Evolutionary conservation across 2,113 vertebrate species (phyloP).

Genomic region (Leptodactylus fuscus): DNA sequence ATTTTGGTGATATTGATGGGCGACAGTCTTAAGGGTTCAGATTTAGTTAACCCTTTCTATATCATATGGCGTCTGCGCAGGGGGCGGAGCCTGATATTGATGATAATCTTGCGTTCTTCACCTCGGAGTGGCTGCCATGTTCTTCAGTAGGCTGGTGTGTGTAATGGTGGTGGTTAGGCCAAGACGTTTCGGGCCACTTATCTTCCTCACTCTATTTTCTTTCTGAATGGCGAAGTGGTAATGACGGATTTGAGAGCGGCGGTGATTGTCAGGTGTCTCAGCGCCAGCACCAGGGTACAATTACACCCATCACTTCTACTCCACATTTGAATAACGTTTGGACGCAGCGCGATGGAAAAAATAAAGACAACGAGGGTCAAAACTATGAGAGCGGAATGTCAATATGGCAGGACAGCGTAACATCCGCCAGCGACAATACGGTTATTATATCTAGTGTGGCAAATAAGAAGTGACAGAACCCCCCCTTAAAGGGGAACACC

Average conservation of each 20-base stretch:
- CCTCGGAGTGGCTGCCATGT: too few relatives aligned
- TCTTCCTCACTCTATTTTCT: slow-evolving; percentile 79
- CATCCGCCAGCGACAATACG: neutral
- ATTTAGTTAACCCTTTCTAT: neutral
- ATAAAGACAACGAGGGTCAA: slow-evolving; percentile 66
- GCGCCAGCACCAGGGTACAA: slow-evolving; percentile 78
- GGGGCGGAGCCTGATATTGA: slow-evolving; percentile 77
- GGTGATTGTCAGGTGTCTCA: slow-evolving; percentile 79
- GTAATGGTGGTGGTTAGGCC: too few relatives aligned
- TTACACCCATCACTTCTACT: slow-evolving; percentile 76
- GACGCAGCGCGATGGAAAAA: slow-evolving; percentile 76
- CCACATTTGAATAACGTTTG: slow-evolving; percentile 76
- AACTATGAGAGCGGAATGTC: slow-evolving; percentile 62
- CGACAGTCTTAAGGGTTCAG: too few relatives aligned
- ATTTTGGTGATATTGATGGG: too few relatives aligned
- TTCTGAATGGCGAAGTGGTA: slow-evolving; percentile 75
- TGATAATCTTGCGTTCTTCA: slow-evolving; percentile 72
- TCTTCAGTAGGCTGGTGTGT: too few relatives aligned
- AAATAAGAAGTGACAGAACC: too few relatives aligned
- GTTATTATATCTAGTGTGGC: too few relatives aligned
- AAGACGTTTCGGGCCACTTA: slow-evolving; percentile 72
- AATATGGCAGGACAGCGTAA: slow-evolving; percentile 65
- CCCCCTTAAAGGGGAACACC: too few relatives aligned
- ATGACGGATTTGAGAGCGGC: slow-evolving; percentile 76
- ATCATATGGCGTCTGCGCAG: slow-evolving; percentile 58